Evolutionary conservation across 2,113 vertebrate species (phyloP).

Genomic region (Dunckerocampus dactyliophorus): DNA sequence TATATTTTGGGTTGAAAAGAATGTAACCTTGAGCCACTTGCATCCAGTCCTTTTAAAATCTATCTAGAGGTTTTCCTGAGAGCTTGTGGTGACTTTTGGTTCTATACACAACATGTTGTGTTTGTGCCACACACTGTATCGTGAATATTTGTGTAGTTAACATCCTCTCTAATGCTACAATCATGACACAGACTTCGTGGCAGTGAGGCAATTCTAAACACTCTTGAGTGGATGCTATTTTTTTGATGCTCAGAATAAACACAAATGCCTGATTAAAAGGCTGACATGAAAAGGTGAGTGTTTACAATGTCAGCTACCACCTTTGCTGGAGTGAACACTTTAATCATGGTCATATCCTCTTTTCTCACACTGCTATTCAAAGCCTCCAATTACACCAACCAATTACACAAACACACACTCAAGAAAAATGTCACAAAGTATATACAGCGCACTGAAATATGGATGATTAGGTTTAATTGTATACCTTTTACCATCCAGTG

Average conservation of each 20-base stretch:
- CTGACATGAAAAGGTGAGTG: conserved; percentile 69
- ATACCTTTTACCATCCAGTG: too few species aligned
- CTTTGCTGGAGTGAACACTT: conserved; percentile 65
- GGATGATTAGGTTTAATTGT: too few species aligned
- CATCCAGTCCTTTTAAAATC: too few species aligned
- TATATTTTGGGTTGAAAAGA: too few species aligned
- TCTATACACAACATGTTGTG: too few species aligned
- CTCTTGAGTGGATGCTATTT: conserved; percentile 21
- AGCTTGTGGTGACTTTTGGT: too few species aligned
- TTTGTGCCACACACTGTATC: too few species aligned
- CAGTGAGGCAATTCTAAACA: not conserved
- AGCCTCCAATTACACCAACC: conserved; percentile 29
- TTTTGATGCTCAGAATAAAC: conserved; percentile 47
- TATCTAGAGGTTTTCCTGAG: too few species aligned
- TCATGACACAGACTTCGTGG: not conserved
- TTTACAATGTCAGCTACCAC: conserved; percentile 73
- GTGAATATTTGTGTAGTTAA: not conserved
- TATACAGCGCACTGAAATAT: too few species aligned
- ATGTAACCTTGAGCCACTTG: too few species aligned
- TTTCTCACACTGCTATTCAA: conserved; percentile 35
- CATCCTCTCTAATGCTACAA: conserved; percentile 12
- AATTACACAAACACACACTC: conserved; percentile 20
- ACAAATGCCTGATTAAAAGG: conserved; percentile 60
- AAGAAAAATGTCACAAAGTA: conserved; percentile 13
- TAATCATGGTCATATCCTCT: conserved; percentile 65